Conservation (phyloP, 2,888 invertebrate genomes). For the Bimastos eiseni region DNA sequence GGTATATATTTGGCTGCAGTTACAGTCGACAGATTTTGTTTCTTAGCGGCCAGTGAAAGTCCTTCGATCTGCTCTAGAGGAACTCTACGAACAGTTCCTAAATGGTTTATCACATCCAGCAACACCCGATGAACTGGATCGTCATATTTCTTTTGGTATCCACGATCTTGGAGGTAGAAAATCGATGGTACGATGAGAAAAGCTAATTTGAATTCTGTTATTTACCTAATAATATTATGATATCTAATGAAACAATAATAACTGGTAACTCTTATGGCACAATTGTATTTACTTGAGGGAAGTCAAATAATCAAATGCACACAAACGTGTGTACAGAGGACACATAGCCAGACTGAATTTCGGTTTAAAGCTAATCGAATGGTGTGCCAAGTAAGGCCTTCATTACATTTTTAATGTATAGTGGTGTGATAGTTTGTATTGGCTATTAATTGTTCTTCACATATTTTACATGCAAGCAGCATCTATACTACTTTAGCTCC, state of each 20-base stretch:
- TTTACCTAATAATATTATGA: background rate
- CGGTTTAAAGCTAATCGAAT: background rate
- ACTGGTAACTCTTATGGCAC: background rate
- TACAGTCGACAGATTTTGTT: background rate
- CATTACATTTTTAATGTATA: too few relatives aligned
- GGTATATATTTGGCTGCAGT: background rate
- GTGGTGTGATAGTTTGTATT: too few relatives aligned
- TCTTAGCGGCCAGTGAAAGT: conserved; percentile 28
- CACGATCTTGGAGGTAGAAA: conserved; percentile 19
- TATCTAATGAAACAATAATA: background rate
- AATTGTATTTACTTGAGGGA: background rate
- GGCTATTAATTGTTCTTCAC: too few relatives aligned
- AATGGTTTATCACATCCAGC: conserved; percentile 16
- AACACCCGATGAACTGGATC: conserved; percentile 29
- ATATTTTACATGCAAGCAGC: too few relatives aligned
- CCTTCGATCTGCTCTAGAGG: conserved; percentile 22
- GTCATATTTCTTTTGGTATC: conserved; percentile 20
- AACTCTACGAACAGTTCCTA: conserved; percentile 21
- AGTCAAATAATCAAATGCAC: background rate
- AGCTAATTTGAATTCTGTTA: background rate
- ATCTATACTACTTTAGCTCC: too few relatives aligned
- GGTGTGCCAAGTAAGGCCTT: too few relatives aligned
- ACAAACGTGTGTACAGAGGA: too few relatives aligned
- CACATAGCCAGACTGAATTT: background rate
- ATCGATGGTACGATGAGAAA: background rate